Evolutionary conservation across 1,140 invertebrate genomes (phyloP).

Genomic region (Drosophila sproati): DNA sequence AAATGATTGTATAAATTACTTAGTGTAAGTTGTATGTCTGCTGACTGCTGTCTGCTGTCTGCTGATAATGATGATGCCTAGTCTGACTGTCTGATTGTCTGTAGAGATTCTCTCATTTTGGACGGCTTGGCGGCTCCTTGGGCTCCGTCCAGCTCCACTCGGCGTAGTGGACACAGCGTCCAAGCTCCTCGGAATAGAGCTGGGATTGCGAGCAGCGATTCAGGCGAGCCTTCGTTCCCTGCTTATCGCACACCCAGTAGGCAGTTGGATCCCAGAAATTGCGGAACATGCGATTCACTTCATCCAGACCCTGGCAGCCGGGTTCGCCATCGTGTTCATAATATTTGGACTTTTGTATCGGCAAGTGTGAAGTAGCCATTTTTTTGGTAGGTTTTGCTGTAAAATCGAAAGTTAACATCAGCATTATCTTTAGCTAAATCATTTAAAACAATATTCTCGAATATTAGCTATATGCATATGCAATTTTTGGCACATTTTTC

Average conservation of each 20-base stretch:
- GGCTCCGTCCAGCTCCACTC: constrained; percentile 80
- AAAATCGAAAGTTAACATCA: constrained; percentile 19
- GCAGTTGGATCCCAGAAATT: constrained; percentile 82
- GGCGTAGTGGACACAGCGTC: constrained; percentile 69
- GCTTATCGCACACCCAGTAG: constrained; percentile 78
- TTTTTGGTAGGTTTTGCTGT: neutral
- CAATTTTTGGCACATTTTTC: constrained; percentile 13
- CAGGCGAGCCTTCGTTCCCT: constrained; percentile 67
- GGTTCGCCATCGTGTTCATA: constrained; percentile 76
- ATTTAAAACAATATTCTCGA: constrained; percentile 3
- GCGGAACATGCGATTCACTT: constrained; percentile 77
- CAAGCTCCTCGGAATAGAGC: constrained; percentile 73
- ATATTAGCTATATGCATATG: no score
- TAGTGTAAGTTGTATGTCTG: constrained; percentile 1
- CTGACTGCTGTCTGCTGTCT: no score
- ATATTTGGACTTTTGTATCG: constrained; percentile 66
- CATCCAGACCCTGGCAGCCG: constrained; percentile 75
- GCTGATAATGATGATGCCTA: no score
- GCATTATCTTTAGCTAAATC: neutral
- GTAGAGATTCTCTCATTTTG: constrained; percentile 17
- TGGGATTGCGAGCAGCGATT: constrained; percentile 68
- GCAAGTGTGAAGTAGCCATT: constrained; percentile 61
- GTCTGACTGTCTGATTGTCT: no score
- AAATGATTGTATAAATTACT: constrained; percentile 24
- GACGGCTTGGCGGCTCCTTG: constrained; percentile 77